Base-by-base conservation (phyloP, 2,888 invertebrate genomes). In the Drosophila yooni region DNA sequence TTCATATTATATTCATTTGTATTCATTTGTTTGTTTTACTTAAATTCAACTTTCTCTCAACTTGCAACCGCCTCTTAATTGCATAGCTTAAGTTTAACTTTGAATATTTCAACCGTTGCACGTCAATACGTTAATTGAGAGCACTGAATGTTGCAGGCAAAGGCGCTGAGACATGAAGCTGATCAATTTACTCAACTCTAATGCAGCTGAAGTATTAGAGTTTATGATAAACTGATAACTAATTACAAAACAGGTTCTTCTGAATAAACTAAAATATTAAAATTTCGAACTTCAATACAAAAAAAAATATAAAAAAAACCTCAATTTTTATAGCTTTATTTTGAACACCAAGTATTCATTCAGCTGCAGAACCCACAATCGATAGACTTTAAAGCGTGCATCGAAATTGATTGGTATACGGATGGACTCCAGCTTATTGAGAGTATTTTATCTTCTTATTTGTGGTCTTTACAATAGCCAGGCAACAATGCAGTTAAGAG, bases 111-210 rank as follows among this genome's bases (percentile, higher is more conserved):
- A 21, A 21, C 21, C 21, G 21, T 21, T 21, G 21, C 21, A 21
- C 21, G 60, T 46, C 71, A 65, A 70, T 43, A 25, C 56, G 27
- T 15, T 63, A 70, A 62, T 52, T 25, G 29, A 48, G n/a, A 27
- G 38, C 70, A 70, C 54, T 74, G 43, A 50, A 61, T 33, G 48
- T 10, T 48, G 13, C 6, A 21, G 18, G 31, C 21, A 25, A 15
- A 38, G 13, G 4, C 25, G 15, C 27, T 27, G 27, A 11, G 15
- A 0, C n/a, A 27, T 18, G 13, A 40, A 50, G 11, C 27, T 34
- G 18, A 54, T 48, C 53, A 53, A 64, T 66, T 13, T 29, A 15
- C 36, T 43, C 33, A 38, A 18, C 15, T 27, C 1, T 2, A 18
- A 10, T 18, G 21, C 7, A 33, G 4, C 52, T 52, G 29, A n/a